Evolutionary conservation across 2,888 invertebrate species (phyloP).

Genomic region (Allygus modestus): DNA sequence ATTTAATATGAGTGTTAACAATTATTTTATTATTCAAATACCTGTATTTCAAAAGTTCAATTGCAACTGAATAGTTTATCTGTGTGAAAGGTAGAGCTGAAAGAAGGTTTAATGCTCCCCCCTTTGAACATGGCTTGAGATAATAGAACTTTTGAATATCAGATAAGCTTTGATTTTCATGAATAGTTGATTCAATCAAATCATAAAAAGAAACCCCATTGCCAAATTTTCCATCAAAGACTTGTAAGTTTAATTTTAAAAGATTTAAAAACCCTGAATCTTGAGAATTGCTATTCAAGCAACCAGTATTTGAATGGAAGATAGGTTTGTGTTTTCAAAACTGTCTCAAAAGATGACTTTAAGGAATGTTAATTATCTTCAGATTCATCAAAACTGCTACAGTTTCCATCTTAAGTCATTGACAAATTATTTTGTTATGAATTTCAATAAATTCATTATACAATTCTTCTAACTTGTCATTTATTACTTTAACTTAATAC

Average conservation of each 20-base stretch:
- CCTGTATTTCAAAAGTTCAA: slow-evolving; percentile 28
- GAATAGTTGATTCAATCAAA: background rate
- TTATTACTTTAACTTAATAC: too few species aligned
- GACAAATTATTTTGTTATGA: too few species aligned
- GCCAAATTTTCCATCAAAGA: background rate
- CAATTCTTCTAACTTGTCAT: too few species aligned
- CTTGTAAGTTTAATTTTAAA: background rate
- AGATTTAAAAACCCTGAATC: background rate
- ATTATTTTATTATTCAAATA: slow-evolving; percentile 25
- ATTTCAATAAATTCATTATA: too few species aligned
- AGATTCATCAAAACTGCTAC: too few species aligned
- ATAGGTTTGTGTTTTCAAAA: background rate
- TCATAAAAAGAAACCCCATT: slow-evolving; percentile 17
- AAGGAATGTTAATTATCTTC: background rate
- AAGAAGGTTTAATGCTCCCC: slow-evolving; percentile 4
- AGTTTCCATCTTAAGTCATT: too few species aligned
- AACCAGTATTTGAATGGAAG: background rate
- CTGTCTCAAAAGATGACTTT: background rate
- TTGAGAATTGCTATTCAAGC: background rate
- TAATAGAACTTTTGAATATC: slow-evolving; percentile 24
- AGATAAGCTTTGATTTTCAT: slow-evolving; percentile 5
- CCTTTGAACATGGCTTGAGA: slow-evolving; percentile 22
- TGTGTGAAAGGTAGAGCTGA: slow-evolving; percentile 8
- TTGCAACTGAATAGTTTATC: background rate
- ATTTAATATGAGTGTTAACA: slow-evolving; percentile 5